Conservation (phyloP, 2,113 vertebrate genomes). For the Carassius carassius region DNA sequence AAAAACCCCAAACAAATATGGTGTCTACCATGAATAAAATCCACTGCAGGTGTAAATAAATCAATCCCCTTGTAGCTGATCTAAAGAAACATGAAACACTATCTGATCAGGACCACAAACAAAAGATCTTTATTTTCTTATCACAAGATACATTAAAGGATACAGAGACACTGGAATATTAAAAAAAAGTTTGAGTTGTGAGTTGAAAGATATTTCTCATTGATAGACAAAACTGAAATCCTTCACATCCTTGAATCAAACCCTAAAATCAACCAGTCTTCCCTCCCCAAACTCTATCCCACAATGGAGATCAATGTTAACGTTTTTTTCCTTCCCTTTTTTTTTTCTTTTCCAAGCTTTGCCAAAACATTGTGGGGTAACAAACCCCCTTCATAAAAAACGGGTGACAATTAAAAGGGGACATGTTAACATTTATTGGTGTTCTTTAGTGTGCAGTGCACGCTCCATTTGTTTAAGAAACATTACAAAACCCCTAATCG, state of each 20-base stretch:
- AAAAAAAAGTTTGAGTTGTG: conserved; percentile 61
- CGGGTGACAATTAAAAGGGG: conserved; percentile 58
- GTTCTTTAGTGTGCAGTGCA: conserved; percentile 70
- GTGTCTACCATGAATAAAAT: neutral
- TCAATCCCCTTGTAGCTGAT: neutral
- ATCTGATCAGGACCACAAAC: conserved; percentile 66
- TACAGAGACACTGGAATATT: conserved; percentile 75
- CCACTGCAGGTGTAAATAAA: neutral
- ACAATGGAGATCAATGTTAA: conserved; percentile 62
- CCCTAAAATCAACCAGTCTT: conserved; percentile 35
- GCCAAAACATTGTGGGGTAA: conserved; percentile 63
- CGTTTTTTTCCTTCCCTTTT: neutral
- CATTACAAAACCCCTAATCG: conserved; percentile 68
- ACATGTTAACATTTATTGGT: conserved; percentile 54
- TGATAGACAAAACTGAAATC: conserved; percentile 63
- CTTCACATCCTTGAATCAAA: conserved; percentile 55
- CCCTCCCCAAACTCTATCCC: conserved; percentile 29
- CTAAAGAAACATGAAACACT: conserved; percentile 5
- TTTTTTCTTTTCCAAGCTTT: conserved; percentile 51
- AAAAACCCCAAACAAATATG: neutral
- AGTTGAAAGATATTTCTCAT: neutral
- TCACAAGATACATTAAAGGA: conserved; percentile 78
- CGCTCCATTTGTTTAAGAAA: conserved; percentile 65
- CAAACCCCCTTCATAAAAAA: conserved; percentile 65
- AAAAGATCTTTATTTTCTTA: conserved; percentile 78